These are phyloP conservation scores for Leptopilina myrica DNA, from an alignment of 2,888 invertebrate genomes.

Conservation along the genomic window DNA sequence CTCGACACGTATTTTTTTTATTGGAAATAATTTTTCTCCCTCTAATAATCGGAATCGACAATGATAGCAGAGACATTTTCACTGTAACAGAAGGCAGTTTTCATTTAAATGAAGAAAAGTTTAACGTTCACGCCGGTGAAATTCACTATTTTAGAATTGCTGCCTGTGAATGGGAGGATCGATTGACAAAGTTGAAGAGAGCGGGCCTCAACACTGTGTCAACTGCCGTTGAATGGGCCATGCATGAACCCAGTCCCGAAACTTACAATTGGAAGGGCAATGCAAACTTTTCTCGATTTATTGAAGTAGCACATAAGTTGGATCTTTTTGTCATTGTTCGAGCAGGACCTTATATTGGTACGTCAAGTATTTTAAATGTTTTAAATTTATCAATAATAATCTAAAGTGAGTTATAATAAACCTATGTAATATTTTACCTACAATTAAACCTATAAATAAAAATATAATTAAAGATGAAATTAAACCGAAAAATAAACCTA, in stretches of 20 bases:
- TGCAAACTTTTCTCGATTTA: constrained; percentile 60
- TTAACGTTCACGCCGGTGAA: constrained; percentile 58
- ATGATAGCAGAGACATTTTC: constrained; percentile 47
- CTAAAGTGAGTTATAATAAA: too few species aligned
- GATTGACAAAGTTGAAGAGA: constrained; percentile 63
- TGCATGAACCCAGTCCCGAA: constrained; percentile 54
- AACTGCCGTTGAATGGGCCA: constrained; percentile 61
- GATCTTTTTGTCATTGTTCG: constrained; percentile 53
- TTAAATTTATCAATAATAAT: too few species aligned
- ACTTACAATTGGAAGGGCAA: constrained; percentile 56
- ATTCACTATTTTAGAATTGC: constrained; percentile 61
- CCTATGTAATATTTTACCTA: too few species aligned
- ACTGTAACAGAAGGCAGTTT: constrained; percentile 51
- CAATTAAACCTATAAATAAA: too few species aligned
- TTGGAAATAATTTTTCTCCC: not conserved
- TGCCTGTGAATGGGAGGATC: constrained; percentile 61
- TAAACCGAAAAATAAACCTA: too few species aligned
- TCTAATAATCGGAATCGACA: not conserved
- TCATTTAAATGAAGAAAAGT: constrained; percentile 54
- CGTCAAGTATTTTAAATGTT: not conserved
- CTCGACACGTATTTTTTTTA: not conserved
- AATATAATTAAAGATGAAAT: too few species aligned
- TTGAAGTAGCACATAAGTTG: constrained; percentile 54
- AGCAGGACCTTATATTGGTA: constrained; percentile 55
- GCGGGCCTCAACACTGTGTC: constrained; percentile 62